Evolutionary conservation across 2,888 invertebrate species (phyloP).

Genomic region (Sussaba pulchella): DNA sequence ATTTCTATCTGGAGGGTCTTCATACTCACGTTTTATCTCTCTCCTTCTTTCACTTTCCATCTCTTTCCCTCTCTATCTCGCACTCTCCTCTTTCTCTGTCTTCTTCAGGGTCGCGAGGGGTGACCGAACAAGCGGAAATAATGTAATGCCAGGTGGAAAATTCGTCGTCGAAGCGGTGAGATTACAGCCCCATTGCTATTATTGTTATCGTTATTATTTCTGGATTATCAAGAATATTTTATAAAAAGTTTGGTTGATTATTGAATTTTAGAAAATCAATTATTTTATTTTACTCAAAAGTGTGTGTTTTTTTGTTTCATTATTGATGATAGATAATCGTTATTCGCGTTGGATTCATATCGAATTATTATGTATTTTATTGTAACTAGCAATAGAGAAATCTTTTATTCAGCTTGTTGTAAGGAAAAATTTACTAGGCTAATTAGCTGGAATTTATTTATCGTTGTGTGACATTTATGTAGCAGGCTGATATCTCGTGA

Average conservation of each 20-base stretch:
- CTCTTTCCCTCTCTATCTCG: neutral
- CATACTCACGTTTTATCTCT: slow-evolving; percentile 23
- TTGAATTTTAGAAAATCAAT: neutral
- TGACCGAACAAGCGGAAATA: slow-evolving; percentile 56
- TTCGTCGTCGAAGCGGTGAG: slow-evolving; percentile 60
- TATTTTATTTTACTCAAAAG: neutral
- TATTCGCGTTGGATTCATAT: neutral
- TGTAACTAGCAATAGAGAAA: too few species aligned
- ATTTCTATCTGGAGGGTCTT: slow-evolving; percentile 18
- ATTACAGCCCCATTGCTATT: slow-evolving; percentile 7
- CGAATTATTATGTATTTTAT: neutral
- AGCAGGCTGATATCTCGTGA: too few species aligned
- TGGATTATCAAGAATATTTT: neutral
- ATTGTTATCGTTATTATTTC: slow-evolving; percentile 1
- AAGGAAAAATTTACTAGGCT: neutral
- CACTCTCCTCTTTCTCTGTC: slow-evolving; percentile 17
- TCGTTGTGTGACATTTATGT: too few species aligned
- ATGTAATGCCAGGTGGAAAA: slow-evolving; percentile 67
- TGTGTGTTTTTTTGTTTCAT: too few species aligned
- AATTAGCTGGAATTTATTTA: neutral
- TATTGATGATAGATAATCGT: neutral
- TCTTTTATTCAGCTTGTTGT: too few species aligned
- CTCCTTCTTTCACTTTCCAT: slow-evolving; percentile 1
- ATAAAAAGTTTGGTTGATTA: neutral
- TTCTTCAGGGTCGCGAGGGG: slow-evolving; percentile 57